Evolutionary conservation across 92 coral and sea anemone species (phyloP).

Genomic region (Nematostella vectensis): DNA sequence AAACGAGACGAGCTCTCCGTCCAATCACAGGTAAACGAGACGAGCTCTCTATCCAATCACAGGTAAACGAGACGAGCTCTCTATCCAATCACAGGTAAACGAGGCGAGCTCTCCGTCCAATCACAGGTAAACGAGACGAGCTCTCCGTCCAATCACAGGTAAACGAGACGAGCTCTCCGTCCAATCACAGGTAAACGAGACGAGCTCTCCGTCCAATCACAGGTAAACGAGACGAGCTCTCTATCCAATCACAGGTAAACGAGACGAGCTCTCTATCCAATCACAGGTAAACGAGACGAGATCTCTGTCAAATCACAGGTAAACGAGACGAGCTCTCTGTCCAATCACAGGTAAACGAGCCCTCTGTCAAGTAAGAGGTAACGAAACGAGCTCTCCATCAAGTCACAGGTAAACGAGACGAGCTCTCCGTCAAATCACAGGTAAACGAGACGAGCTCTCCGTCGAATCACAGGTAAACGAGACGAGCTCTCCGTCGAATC

Average conservation of each 20-base stretch:
- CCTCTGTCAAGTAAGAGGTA: too few species aligned
- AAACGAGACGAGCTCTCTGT: slow-evolving; percentile 56
- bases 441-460: slow-evolving; percentile 55
- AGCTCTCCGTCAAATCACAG: too few species aligned
- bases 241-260: slow-evolving; percentile 63
- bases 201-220: slow-evolving; percentile 62
- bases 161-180: too few species aligned
- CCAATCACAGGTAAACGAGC: slow-evolving; percentile 69
- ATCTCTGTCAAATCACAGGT: too few species aligned
- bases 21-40: slow-evolving; percentile 69
- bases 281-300: slow-evolving; percentile 87
- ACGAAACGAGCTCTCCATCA: slow-evolving; percentile 53
- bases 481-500: too few species aligned
- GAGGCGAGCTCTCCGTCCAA: too few species aligned
- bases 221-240: too few species aligned
- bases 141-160: slow-evolving; percentile 72
- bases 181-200: slow-evolving; percentile 55
- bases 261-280: slow-evolving; percentile 49
- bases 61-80: slow-evolving; percentile 53
- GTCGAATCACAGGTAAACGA: slow-evolving; percentile 68
- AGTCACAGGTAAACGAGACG: slow-evolving; percentile 76
- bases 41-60: too few species aligned
- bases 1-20: slow-evolving; percentile 56
- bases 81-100: slow-evolving; percentile 68
- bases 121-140: slow-evolving; percentile 57